Base-by-base conservation (phyloP, 2,113 vertebrate species). In the Atractosteus spatula region DNA sequence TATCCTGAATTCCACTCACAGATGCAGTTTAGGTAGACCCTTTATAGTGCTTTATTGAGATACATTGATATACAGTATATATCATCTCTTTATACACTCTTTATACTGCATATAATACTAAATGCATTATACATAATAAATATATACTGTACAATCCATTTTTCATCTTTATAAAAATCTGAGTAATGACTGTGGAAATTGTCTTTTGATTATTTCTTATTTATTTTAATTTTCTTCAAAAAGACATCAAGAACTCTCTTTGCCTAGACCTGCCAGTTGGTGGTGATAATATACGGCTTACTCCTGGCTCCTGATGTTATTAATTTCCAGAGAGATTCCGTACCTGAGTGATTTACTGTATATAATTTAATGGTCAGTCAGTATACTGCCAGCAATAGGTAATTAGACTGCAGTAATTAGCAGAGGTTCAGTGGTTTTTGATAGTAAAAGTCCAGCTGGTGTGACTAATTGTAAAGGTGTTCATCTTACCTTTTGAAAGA, bases 321-420 rank as follows among this genome's bases (percentile, higher is more conserved):
- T 44, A 56, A 41, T 70, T 70, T 29, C 68, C 54, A 70, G 68
- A 14, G 43, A 43, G n/a, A 41, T 16, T 44, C 56, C 29, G 41
- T 56, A 70, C 41, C 62, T 7, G 47, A 64, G 59, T 74, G 67
- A 74, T 74, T 70, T 69, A 69, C 29, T 5, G 73, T 47, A n/a
- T 54, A 64, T 62, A 68, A 47, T 74, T 69, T 56, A 73, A 73
- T 65, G 47, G 68, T 12, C 68, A 68, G 43, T 71, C 68, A 29
- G 55, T 69, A 74, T 64, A 63, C 74, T 77, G 79, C 76, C 77
- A 73, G 54, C 66, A 61, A 66, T 55, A 43, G 70, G 68, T 82
- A 85, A 83, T 82, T 73, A 83, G 78, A 72, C 72, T 65, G 66
- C 79, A 64, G 73, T 81, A 79, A 82, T 82, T 83, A 83, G 84